Evolutionary conservation across 2,797 vertebrate species (phyloP).

Genomic region (Choloepus didactylus): DNA sequence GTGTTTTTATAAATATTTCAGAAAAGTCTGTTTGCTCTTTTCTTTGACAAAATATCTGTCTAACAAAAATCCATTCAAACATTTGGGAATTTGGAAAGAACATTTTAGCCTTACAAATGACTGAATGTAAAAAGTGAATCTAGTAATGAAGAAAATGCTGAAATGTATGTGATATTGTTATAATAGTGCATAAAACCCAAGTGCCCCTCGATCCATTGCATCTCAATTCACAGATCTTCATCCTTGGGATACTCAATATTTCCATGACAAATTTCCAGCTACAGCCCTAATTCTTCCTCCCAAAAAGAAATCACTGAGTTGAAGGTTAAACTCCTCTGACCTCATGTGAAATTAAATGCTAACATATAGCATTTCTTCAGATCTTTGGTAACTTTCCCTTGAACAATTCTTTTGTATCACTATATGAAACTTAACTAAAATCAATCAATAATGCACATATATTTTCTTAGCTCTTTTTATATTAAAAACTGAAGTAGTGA

Average conservation of each 20-base stretch:
- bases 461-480: not conserved
- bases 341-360: not conserved
- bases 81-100: not conserved
- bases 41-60: not conserved
- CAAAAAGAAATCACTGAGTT: not conserved
- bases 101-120: not conserved
- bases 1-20: not conserved
- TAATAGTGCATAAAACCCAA: not conserved
- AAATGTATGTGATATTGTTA: not conserved
- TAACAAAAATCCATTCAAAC: constrained; percentile 12
- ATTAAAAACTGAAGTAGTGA: not conserved
- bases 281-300: not conserved
- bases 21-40: not conserved
- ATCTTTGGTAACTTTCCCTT: not conserved
- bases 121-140: not conserved
- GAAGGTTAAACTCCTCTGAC: not conserved
- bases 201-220: not conserved
- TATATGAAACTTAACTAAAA: not conserved
- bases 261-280: not conserved
- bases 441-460: not conserved
- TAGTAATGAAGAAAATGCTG: not conserved
- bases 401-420: not conserved
- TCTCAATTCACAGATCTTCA: not conserved
- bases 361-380: not conserved
- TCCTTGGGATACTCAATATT: not conserved